These are phyloP conservation scores for Nicator chloris DNA, from an alignment of 2,113 vertebrate genomes.

Conservation along the genomic window DNA sequence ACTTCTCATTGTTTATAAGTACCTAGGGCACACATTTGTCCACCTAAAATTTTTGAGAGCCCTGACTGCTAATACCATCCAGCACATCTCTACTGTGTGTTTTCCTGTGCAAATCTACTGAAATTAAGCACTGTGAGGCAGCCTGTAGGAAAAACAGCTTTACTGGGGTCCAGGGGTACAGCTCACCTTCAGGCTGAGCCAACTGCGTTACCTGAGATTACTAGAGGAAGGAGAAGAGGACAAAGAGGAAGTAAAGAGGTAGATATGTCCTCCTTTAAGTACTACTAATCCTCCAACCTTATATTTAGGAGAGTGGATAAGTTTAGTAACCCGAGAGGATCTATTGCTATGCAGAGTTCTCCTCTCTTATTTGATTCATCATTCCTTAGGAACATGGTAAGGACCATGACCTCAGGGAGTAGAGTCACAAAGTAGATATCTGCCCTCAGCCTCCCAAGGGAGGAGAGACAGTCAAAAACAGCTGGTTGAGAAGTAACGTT, in stretches of 20 bases:
- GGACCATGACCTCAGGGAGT: neutral
- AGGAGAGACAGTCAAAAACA: neutral
- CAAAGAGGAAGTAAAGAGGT: conserved; percentile 19
- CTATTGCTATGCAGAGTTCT: neutral
- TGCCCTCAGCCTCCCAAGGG: neutral
- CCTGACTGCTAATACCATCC: no score
- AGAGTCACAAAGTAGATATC: neutral
- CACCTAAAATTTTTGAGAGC: neutral
- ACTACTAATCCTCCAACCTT: conserved; percentile 44
- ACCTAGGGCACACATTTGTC: neutral
- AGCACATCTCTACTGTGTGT: neutral
- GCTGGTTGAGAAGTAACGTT: neutral
- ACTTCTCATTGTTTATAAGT: neutral
- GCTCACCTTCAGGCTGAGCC: neutral
- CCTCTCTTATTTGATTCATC: neutral
- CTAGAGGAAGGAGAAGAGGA: neutral
- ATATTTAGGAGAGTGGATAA: conserved; percentile 28
- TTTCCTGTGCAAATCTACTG: neutral
- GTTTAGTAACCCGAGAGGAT: neutral
- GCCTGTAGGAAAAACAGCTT: fast-evolving
- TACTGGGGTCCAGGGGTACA: neutral
- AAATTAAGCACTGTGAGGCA: neutral
- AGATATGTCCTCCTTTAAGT: neutral
- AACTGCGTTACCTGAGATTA: neutral
- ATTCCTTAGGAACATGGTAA: neutral